These are phyloP conservation scores for Phalacrocorax brasilianus DNA, from an alignment of 2,113 vertebrate species.

Conservation along the genomic window DNA sequence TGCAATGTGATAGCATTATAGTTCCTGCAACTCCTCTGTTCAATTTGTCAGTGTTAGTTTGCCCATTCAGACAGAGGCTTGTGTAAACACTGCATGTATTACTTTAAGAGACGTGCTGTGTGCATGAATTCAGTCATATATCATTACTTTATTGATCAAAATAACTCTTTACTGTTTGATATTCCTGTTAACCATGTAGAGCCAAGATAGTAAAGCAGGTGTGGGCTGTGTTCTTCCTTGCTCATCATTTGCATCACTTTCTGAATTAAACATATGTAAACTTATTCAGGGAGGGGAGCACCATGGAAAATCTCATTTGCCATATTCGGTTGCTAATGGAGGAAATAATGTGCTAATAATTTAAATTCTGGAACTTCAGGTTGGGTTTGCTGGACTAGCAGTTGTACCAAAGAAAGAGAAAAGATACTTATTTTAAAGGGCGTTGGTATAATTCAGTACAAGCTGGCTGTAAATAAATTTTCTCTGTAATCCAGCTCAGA, in stretches of 20 bases:
- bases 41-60: constrained; percentile 23
- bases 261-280: not conserved
- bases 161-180: not conserved
- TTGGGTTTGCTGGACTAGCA: constrained; percentile 7
- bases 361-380: constrained; percentile 48
- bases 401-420: not conserved
- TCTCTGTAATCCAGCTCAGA: not conserved
- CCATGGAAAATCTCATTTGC: not conserved
- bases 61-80: not conserved
- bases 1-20: not conserved
- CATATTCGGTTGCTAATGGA: not conserved
- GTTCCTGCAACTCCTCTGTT: not conserved
- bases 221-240: not conserved
- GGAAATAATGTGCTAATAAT: not conserved
- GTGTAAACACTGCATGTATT: not conserved
- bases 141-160: constrained; percentile 36
- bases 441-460: not conserved
- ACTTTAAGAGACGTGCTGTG: not conserved
- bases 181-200: not conserved
- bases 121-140: not conserved
- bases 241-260: not conserved
- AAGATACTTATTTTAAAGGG: not conserved
- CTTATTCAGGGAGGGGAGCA: not conserved
- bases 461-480: not conserved
- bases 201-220: not conserved